Evolutionary conservation across 2,888 invertebrate species (phyloP).

Genomic region (Philaethria dido): DNA sequence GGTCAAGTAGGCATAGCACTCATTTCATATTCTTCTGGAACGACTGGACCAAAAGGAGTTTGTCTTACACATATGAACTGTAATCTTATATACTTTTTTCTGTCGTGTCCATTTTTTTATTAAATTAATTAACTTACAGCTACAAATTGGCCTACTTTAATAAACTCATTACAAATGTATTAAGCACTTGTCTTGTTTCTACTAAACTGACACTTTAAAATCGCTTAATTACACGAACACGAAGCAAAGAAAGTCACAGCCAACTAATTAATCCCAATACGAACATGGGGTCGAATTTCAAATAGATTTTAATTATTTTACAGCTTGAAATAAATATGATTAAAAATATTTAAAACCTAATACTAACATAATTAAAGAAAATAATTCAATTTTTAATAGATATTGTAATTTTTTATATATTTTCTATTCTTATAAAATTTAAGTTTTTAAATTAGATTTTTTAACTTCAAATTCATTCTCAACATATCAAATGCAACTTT

Average conservation of each 20-base stretch:
- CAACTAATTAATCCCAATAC: constrained; percentile 28
- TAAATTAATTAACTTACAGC: background rate
- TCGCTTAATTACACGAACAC: constrained; percentile 31
- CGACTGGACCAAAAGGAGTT: constrained; percentile 88
- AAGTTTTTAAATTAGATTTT: too few relatives aligned
- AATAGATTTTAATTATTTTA: background rate
- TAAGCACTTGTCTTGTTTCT: constrained; percentile 20
- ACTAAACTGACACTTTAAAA: constrained; percentile 28
- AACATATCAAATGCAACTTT: too few relatives aligned
- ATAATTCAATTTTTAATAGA: too few relatives aligned
- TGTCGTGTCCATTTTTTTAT: constrained; percentile 53
- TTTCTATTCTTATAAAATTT: too few relatives aligned
- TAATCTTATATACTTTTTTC: constrained; percentile 60
- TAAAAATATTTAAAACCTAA: background rate
- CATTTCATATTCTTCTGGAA: constrained; percentile 88
- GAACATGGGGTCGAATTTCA: constrained; percentile 13
- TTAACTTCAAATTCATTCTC: too few relatives aligned
- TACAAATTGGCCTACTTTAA: constrained; percentile 13
- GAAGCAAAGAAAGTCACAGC: constrained; percentile 26
- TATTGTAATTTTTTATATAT: too few relatives aligned
- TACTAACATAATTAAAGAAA: too few relatives aligned
- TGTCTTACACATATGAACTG: constrained; percentile 85
- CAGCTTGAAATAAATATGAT: background rate
- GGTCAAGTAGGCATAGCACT: constrained; percentile 62
- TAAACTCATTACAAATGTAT: constrained; percentile 23